A percentile compares a stretch with the other conserved stretches of the same genome.
These are phyloP conservation scores for Pituophis catenifer DNA, from an alignment of 2,113 vertebrate genomes.

Conservation along the genomic window DNA sequence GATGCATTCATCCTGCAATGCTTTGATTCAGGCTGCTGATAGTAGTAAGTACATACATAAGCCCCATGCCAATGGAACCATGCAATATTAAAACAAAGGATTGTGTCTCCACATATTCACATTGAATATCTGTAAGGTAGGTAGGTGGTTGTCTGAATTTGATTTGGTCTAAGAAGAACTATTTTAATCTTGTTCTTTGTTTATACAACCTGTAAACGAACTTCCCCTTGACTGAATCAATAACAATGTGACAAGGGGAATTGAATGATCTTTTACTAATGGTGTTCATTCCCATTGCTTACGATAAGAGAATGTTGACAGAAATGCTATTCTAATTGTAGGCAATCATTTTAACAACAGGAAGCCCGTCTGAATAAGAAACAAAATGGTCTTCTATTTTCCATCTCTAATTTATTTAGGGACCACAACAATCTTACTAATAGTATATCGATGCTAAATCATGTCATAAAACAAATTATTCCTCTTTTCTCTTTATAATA, in stretches of 20 bases:
- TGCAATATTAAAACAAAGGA: background rate
- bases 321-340: background rate
- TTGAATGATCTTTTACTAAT: background rate
- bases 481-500: background rate
- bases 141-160: background rate
- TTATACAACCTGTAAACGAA: background rate
- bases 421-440: background rate
- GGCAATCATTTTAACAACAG: background rate
- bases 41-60: background rate
- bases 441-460: background rate
- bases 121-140: background rate
- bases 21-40: background rate
- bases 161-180: background rate
- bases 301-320: background rate
- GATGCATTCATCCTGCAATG: background rate
- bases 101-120: background rate
- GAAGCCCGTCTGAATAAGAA: background rate
- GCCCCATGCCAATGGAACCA: background rate
- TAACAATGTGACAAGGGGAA: background rate
- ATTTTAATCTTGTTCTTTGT: background rate
- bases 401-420: background rate
- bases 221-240: background rate
- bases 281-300: background rate
- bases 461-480: background rate
- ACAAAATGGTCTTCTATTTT: background rate